Percentiles rank a stretch among this genome's conserved stretches.
Evolutionary conservation across 1,140 invertebrate genomes (phyloP).

Genomic region (Brachionus manjavacas): DNA sequence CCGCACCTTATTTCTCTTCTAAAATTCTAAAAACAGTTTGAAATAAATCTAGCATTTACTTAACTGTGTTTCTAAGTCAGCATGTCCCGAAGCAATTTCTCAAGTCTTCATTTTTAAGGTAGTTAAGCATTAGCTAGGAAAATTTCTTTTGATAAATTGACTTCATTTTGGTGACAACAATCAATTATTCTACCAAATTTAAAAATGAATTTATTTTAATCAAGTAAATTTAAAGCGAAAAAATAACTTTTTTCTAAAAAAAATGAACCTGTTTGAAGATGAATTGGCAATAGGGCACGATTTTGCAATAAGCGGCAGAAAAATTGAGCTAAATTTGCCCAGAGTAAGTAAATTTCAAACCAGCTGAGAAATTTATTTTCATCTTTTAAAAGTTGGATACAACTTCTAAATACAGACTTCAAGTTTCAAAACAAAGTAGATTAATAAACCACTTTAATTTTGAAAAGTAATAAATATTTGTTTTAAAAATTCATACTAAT

Average conservation of each 20-base stretch:
- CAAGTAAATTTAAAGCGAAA: background rate
- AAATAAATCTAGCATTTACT: background rate
- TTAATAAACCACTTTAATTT: conserved; percentile 5
- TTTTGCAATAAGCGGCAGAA: background rate
- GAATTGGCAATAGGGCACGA: background rate
- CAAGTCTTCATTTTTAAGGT: background rate
- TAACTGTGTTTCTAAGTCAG: background rate
- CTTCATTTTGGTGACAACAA: background rate
- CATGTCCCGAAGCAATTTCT: background rate
- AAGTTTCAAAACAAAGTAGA: background rate
- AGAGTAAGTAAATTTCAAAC: background rate
- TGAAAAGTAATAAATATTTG: conserved; percentile 18
- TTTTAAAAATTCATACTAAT: background rate
- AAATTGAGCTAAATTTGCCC: background rate
- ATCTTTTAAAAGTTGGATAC: background rate
- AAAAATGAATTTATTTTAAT: background rate
- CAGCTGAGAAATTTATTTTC: background rate
- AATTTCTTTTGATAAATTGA: background rate
- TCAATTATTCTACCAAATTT: background rate
- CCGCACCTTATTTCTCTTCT: background rate
- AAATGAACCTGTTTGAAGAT: conserved; percentile 17
- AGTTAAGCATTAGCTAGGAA: background rate
- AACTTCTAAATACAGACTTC: background rate
- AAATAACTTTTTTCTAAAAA: background rate
- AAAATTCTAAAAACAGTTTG: background rate